These are phyloP conservation scores for Naso thynnoides DNA, from an alignment of 2,797 vertebrate species.

Conservation along the genomic window DNA sequence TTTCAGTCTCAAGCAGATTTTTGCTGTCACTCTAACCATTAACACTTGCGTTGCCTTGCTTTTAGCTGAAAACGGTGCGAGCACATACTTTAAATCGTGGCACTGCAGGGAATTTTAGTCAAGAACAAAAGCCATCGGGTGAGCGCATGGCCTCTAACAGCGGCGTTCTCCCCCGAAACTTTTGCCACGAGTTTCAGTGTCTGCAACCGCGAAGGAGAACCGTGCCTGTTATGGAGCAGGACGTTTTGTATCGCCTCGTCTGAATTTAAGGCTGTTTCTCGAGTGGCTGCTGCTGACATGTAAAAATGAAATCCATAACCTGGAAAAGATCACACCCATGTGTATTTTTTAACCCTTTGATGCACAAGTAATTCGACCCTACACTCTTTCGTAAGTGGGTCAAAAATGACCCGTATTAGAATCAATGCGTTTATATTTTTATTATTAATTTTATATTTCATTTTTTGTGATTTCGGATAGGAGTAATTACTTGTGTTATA, in stretches of 20 bases:
- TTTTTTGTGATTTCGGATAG: too few relatives aligned
- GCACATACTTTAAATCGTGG: slow-evolving; percentile 1
- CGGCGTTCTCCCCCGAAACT: background rate
- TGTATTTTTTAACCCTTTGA: too few relatives aligned
- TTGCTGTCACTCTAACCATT: background rate
- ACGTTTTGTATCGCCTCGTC: background rate
- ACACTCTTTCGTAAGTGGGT: too few relatives aligned
- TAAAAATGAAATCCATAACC: background rate
- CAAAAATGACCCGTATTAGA: too few relatives aligned
- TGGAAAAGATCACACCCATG: background rate
- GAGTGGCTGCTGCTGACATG: background rate
- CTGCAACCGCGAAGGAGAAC: background rate
- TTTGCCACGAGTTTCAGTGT: background rate
- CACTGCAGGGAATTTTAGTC: slow-evolving; percentile 14
- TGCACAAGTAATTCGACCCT: too few relatives aligned
- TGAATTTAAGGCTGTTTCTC: background rate
- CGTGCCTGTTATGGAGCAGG: background rate
- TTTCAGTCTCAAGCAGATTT: slow-evolving; percentile 23
- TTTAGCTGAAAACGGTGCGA: background rate
- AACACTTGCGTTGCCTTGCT: background rate
- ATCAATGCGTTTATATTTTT: too few relatives aligned
- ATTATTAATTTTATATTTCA: too few relatives aligned
- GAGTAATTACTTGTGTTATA: too few relatives aligned
- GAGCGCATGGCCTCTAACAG: slow-evolving; percentile 11
- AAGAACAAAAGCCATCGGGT: slow-evolving; percentile 37